Conservation (phyloP, 2,888 invertebrate genomes). For the Drosophila robusta region DNA sequence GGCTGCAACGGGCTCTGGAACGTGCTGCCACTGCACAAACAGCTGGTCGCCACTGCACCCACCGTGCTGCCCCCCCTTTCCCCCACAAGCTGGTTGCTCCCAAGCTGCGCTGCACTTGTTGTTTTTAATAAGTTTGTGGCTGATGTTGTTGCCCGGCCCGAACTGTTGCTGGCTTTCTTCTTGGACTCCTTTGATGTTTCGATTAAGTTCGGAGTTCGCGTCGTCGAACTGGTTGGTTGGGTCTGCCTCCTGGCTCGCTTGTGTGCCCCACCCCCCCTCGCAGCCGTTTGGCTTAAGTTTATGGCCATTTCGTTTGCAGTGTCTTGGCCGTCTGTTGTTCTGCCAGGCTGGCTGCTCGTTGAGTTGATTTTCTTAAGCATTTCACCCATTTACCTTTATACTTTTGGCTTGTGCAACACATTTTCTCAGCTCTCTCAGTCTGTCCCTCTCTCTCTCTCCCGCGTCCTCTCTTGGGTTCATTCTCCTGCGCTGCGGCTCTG, state of each 20-base stretch:
- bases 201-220: conserved; percentile 81
- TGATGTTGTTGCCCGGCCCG: conserved; percentile 23
- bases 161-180: conserved; percentile 41
- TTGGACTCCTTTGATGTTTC: conserved; percentile 77
- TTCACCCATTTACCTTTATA: conserved; percentile 79
- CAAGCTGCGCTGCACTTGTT: conserved; percentile 77
- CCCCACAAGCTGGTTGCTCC: conserved; percentile 25
- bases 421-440: conserved; percentile 56
- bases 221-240: conserved; percentile 75
- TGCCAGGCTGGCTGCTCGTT: conserved; percentile 54
- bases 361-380: conserved; percentile 80
- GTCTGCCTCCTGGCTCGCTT: conserved; percentile 35
- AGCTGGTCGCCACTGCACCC: conserved; percentile 46
- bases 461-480: conserved; percentile 6
- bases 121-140: conserved; percentile 82
- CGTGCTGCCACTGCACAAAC: conserved; percentile 78
- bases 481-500: conserved; percentile 31
- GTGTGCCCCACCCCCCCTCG: neutral
- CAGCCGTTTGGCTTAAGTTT: conserved; percentile 73
- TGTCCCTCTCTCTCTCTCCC: neutral
- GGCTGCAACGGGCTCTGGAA: conserved; percentile 37
- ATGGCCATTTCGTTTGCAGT: conserved; percentile 78
- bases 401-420: conserved; percentile 68
- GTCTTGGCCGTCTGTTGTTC: conserved; percentile 59
- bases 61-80: conserved; percentile 14